Evolutionary conservation across 1,140 invertebrate species (phyloP), one percentile per base, ranked within the genome.

Genomic region (Wasmannia auropunctata): DNA sequence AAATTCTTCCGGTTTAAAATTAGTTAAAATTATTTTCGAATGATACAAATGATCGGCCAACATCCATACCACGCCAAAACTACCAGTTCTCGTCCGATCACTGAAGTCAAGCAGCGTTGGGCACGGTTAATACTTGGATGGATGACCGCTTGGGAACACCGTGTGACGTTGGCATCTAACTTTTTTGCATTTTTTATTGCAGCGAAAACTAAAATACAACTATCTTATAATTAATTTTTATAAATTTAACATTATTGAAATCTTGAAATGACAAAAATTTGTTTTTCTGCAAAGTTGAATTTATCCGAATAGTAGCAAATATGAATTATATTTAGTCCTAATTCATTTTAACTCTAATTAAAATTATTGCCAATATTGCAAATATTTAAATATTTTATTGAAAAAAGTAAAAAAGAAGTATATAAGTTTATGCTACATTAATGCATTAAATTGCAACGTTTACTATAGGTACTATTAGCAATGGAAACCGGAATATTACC

Each of bases 401-500:
- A 28, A 58, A 14, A 8, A 43, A 40, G 22, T 8, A 22, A 25
- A 11, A 14, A 34, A 1, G 8, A 69, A 10, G n/a, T 37, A 34
- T 56, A 8, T 54, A n/a, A 22, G 28, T 80, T 31, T 22, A 25
- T 62, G 40, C 5, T n/a, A 14, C 34, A 46, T 25, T 49, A 46
- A 56, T 56, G 72, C 10, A 22, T 25, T 37, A 76, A 14, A 1
- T 14, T 49, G 43, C 11, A 58, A 37, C 34, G 62, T 77, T 67
- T 91, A 89, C 40, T 67, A 0, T 90, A 96, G 95, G 93, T 96
- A 1, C 86, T 98, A 6, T 95, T 98, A 77, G 96, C 97, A 1
- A 97, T 98, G 96, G 97, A 98, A 93, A 95, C 95, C 19, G 96
- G 96, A 28, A 87, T 95, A 0, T 96, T 98, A 70, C 97, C 97